Base-by-base conservation (phyloP, 1,140 invertebrate genomes). In the Asbolus verrucosus region DNA sequence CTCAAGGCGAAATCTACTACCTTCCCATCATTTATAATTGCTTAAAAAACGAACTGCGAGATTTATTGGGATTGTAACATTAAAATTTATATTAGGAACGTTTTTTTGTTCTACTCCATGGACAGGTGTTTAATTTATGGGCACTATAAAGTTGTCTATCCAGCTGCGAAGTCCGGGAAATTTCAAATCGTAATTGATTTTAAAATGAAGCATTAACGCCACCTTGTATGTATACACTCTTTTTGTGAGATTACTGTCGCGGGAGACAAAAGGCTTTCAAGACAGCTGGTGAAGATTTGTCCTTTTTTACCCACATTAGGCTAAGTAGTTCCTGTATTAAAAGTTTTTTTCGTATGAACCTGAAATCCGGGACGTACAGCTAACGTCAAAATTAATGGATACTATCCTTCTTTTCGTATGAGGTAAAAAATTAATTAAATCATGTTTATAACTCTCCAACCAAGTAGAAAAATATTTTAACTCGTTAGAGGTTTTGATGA, bases 161-260 rank as follows among this genome's bases (percentile, higher is more conserved):
- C 61, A 63, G 61, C 61, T 63, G 61, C 31, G 61, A 63, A 63
- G 33, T 24, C 36, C 61, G 39, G 31, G 36, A 36, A 62, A 62
- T 62, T 62, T 62, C 19, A 63, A 63, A 63, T 63, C 24, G 61
- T 63, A 63, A 63, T 63, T 63, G 61, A 63, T 63, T 63, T 41
- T 31, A 63, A 63, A 63, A 63, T 63, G 61, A 63, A 63, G 39
- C 33, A 63, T 63, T 62, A 62, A 38, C 36, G 31, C 60, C 36
- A 54, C 46, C 46, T 54, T 54, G 46, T 54, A 21, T 19, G 24
- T 6, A 21, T 36, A 11, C 3, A 36, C 11, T 6, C 3, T 54
- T 54, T 54, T 54, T 54, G 46, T 54, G 9, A 21, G 46, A 54
- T 54, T 54, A 27, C n/a, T 6, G n/a, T 27, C 24, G 39, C 13